phyloP scores from a whole-genome alignment of 1,140 invertebrate species.

The Caenorhabditis tropicalis region DNA sequence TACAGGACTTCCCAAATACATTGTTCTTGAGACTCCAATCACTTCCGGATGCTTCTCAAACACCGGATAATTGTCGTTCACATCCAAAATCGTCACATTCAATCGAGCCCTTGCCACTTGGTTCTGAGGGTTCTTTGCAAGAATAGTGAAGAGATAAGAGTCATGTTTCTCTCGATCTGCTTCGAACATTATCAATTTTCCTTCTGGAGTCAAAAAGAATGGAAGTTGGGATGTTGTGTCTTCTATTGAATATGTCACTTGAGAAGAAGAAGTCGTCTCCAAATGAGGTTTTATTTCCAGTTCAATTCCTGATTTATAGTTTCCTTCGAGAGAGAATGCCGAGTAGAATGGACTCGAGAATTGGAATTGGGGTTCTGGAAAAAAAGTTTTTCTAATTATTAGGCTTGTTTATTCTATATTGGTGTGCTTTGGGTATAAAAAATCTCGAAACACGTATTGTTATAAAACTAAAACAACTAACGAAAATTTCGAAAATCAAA shows the following conservation, averaged over 20 bases:
- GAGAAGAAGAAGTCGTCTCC: conserved; percentile 26
- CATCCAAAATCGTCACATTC: conserved; percentile 66
- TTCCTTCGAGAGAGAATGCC: conserved; percentile 66
- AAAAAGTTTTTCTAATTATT: no score
- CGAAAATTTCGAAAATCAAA: no score
- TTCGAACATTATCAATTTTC: conserved; percentile 66
- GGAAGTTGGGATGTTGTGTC: conserved; percentile 58
- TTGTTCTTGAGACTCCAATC: conserved; percentile 55
- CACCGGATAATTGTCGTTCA: conserved; percentile 69
- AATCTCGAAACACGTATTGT: no score
- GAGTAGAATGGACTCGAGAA: conserved; percentile 49
- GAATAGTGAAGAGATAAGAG: conserved; percentile 60
- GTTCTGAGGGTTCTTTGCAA: not conserved
- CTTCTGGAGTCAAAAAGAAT: conserved; percentile 64
- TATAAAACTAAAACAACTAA: no score
- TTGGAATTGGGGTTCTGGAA: conserved; percentile 45
- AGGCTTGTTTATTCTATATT: no score
- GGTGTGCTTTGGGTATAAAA: no score
- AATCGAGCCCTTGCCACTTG: conserved; percentile 50
- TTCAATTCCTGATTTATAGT: conserved; percentile 64
- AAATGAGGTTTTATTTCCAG: conserved; percentile 59
- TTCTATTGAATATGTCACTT: conserved; percentile 50
- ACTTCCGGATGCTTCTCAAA: conserved; percentile 58
- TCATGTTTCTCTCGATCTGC: conserved; percentile 63
- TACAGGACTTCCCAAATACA: conserved; percentile 50